Base-by-base conservation (phyloP, 2,888 invertebrate genomes). In the Epirrita christyi region DNA sequence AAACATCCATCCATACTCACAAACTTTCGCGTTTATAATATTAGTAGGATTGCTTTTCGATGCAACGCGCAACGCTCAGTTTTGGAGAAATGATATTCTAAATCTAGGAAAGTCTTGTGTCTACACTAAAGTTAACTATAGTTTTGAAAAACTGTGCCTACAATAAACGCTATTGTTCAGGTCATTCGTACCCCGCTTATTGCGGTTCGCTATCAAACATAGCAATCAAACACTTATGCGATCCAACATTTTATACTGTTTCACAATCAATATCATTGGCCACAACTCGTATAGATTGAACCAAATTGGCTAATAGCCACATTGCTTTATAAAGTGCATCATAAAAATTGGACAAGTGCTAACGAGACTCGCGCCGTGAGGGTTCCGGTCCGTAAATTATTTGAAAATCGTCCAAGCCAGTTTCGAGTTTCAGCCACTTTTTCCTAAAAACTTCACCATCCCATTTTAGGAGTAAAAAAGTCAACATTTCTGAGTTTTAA, bases 301-400 rank as follows among this genome's bases (percentile, higher is more conserved):
- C 71, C 65, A 67, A 75, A 76, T 75, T 76, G 73, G 70, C 77
- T 71, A 72, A 74, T 69, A 61, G 68, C 68, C 70, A 67, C 71
- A 60, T 64, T 70, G 64, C 60, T 70, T 70, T 72, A 59, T 66
- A 63, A 64, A 59, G 60, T 58, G 63, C 73, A 70, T 70, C 67
- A 67, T 70, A 71, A 73, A 70, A 21, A n/a, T n/a, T n/a, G n/a
- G n/a, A n/a, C n/a, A n/a, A n/a, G n/a, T n/a, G n/a, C n/a, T n/a
- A n/a, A n/a, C n/a, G n/a, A n/a, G n/a, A n/a, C n/a, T n/a, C n/a
- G n/a, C n/a, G n/a, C n/a, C n/a, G n/a, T n/a, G n/a, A n/a, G n/a
- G n/a, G n/a, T n/a, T n/a, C n/a, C n/a, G n/a, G n/a, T n/a, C n/a
- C n/a, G n/a, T n/a, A n/a, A n/a, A n/a, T n/a, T n/a, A n/a, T n/a